phyloP scores from a whole-genome alignment of 2,888 invertebrate species.

The Mylabris sibirica region DNA sequence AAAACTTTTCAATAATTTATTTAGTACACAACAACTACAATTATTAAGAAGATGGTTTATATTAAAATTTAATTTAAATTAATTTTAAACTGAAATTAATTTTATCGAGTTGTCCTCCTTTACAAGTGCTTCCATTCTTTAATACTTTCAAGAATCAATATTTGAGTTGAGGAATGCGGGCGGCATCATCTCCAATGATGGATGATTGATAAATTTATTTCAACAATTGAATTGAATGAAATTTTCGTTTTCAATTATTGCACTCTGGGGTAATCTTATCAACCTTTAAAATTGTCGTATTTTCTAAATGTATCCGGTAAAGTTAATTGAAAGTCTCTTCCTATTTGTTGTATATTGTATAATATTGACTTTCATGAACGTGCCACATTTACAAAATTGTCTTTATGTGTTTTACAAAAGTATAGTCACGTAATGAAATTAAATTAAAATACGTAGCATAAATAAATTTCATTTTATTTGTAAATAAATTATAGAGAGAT shows the following conservation, averaged over 20 bases:
- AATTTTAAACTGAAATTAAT: too few species aligned
- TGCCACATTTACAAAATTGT: background rate
- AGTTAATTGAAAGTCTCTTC: background rate
- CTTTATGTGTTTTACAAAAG: background rate
- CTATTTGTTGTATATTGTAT: background rate
- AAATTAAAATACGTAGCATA: background rate
- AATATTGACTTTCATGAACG: slow-evolving; percentile 2
- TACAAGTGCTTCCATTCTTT: too few species aligned
- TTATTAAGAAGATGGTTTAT: too few species aligned
- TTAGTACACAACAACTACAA: too few species aligned
- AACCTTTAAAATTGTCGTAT: too few species aligned
- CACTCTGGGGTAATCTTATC: background rate
- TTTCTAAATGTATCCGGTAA: background rate
- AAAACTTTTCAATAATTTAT: too few species aligned
- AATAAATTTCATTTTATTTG: background rate
- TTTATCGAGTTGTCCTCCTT: too few species aligned
- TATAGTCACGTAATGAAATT: slow-evolving; percentile 8
- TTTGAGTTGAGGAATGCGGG: too few species aligned
- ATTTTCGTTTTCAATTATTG: background rate
- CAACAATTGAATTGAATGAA: background rate
- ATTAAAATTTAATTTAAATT: too few species aligned
- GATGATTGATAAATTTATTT: background rate
- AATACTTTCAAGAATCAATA: too few species aligned
- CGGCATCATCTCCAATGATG: background rate
- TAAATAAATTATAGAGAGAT: background rate